Conservation (phyloP, 2,113 vertebrate genomes). For the Chunga burmeisteri region DNA sequence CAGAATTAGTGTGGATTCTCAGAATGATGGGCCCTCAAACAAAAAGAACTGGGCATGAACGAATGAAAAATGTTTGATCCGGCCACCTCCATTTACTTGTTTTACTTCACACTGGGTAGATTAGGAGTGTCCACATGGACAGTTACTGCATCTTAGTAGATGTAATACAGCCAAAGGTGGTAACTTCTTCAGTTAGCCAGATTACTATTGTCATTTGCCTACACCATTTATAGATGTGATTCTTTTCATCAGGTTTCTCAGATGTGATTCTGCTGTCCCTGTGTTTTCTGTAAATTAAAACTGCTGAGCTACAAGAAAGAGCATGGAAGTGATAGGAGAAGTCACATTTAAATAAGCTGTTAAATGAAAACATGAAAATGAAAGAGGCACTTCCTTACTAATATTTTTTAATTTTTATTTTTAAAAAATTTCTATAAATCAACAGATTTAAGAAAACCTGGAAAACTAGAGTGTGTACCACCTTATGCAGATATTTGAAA, state of each 20-base stretch:
- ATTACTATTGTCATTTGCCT: not conserved
- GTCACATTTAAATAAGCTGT: not conserved
- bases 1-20: not conserved
- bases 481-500: not conserved
- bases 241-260: not conserved
- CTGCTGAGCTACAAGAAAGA: not conserved
- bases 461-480: not conserved
- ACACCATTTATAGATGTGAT: not conserved
- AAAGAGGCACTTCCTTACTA: not conserved
- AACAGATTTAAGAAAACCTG: not conserved
- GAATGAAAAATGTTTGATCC: not conserved
- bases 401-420: not conserved
- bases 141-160: not conserved
- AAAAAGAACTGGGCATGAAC: not conserved
- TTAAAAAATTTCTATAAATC: not conserved
- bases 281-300: slow-evolving; percentile 2
- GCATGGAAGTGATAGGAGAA: not conserved
- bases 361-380: not conserved
- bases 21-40: not conserved
- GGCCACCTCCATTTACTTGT: not conserved
- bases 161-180: not conserved
- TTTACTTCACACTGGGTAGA: not conserved
- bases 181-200: not conserved
- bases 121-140: not conserved
- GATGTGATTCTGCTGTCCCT: not conserved